phyloP scores from a whole-genome alignment of 2,888 invertebrate species.

The Alviniconcha strummeri region DNA sequence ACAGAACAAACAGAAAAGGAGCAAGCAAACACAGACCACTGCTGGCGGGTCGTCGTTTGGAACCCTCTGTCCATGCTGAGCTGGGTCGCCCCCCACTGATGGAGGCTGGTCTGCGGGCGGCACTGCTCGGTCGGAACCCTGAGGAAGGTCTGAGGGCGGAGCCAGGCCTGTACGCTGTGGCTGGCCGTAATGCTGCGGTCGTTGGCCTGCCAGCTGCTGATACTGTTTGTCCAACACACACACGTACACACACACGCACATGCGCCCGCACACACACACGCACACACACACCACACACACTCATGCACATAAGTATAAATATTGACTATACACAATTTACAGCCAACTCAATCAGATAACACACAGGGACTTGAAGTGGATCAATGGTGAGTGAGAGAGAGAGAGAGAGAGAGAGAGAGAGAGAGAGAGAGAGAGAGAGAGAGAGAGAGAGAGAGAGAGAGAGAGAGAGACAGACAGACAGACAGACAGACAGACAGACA shows the following conservation, averaged over 20 bases:
- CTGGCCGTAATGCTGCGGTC: slow-evolving; percentile 57
- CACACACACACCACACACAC: neutral
- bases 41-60: slow-evolving; percentile 34
- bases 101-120: slow-evolving; percentile 47
- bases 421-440: too few relatives aligned
- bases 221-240: neutral
- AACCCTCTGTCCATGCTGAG: slow-evolving; percentile 34
- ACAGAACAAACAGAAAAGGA: too few relatives aligned
- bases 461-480: too few relatives aligned
- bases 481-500: too few relatives aligned
- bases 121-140: slow-evolving; percentile 60
- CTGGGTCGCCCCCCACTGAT: slow-evolving; percentile 49
- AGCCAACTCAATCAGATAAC: too few relatives aligned
- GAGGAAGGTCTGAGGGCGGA: slow-evolving; percentile 63
- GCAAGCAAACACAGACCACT: slow-evolving; percentile 38
- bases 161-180: slow-evolving; percentile 67
- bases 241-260: neutral
- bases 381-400: too few relatives aligned
- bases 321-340: neutral
- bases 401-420: too few relatives aligned
- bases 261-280: neutral
- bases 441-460: too few relatives aligned
- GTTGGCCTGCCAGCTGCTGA: slow-evolving; percentile 48
- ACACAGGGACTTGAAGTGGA: too few relatives aligned
- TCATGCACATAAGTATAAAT: neutral